Conservation (phyloP, 1,140 invertebrate species). For the Sesamia nonagrioides region DNA sequence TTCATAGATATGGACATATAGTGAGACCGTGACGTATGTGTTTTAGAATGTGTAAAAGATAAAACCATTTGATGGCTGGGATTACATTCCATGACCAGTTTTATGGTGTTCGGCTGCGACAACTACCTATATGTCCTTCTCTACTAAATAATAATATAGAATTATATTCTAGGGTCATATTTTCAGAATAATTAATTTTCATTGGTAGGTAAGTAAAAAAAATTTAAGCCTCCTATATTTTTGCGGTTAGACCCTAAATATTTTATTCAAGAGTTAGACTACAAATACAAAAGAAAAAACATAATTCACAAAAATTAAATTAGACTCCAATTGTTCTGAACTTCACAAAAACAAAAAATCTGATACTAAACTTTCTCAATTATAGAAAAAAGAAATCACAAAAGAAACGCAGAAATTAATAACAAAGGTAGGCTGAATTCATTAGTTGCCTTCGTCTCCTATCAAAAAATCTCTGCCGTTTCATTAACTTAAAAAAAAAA, state of each 20-base stretch:
- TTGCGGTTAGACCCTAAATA: too few species aligned
- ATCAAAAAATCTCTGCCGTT: constrained; percentile 80
- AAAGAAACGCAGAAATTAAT: constrained; percentile 60
- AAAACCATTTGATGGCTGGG: too few species aligned
- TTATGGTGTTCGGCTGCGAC: too few species aligned
- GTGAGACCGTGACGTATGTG: constrained; percentile 28
- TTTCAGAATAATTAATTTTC: too few species aligned
- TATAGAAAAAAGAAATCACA: constrained; percentile 49
- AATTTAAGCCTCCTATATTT: too few species aligned
- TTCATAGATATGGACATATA: constrained; percentile 36
- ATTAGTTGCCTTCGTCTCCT: constrained; percentile 51
- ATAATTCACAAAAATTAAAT: constrained; percentile 16
- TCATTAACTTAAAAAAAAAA: constrained; percentile 68
- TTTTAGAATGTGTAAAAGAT: background rate
- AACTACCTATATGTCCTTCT: background rate
- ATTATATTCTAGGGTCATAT: too few species aligned
- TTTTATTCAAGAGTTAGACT: too few species aligned
- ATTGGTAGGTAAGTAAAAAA: too few species aligned
- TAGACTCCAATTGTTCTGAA: constrained; percentile 14
- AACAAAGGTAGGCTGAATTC: constrained; percentile 53
- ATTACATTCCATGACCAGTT: too few species aligned
- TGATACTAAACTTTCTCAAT: constrained; percentile 34
- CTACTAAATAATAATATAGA: too few species aligned
- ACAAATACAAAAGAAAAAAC: too few species aligned
- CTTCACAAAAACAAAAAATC: constrained; percentile 6